Evolutionary conservation across 37 sponge, comb jelly and placozoan genomes (phyloP), one percentile per base, ranked within the genome.

Genomic region (Chondrosia reniformis): DNA sequence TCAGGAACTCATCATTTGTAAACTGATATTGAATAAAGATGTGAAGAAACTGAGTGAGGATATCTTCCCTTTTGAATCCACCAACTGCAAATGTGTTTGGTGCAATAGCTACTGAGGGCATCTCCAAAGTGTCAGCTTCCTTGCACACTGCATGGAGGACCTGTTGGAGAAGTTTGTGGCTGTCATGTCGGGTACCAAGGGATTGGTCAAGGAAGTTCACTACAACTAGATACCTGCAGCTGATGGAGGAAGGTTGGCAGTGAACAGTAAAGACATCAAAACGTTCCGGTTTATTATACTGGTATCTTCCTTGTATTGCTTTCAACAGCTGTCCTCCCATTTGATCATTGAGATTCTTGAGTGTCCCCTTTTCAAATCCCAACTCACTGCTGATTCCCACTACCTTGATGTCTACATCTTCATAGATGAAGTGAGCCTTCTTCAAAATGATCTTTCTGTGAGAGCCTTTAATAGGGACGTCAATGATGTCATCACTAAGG

Each of bases 51-150:
- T 31, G 4, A 19, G 72, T 41, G 44, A 69, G 72, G 41, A 69
- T 25, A 40, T 21, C 39, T 13, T 69, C 72, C 4, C 21, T 13
- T 7, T 37, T 19, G 72, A 69, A 69, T 40, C 72, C 72, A 1
- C 41, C 43, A 69, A 40, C 36, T 22, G 42, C 72, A 69, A 69
- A 69, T 3, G 72, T 40, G 4, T 37, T 69, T 36, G 43, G 42
- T 69, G 43, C 72, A 43, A 69, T 40, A 13, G 72, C 72, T 43
- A 69, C 43, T 43, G 72, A 40, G 3, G 72, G 72, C 72, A 69
- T 69, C 72, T 69, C 72, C 72, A 69, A 39, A 17, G 72, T 69
- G 72, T 69, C 72, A 43, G 72, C 72, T 69, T 69, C 72, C 72
- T 69, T 36, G 42, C 32, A 69, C 43, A 69, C 72, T 43, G 37